Base-by-base conservation (phyloP, 2,113 vertebrate species). In the Smithornis capensis region DNA sequence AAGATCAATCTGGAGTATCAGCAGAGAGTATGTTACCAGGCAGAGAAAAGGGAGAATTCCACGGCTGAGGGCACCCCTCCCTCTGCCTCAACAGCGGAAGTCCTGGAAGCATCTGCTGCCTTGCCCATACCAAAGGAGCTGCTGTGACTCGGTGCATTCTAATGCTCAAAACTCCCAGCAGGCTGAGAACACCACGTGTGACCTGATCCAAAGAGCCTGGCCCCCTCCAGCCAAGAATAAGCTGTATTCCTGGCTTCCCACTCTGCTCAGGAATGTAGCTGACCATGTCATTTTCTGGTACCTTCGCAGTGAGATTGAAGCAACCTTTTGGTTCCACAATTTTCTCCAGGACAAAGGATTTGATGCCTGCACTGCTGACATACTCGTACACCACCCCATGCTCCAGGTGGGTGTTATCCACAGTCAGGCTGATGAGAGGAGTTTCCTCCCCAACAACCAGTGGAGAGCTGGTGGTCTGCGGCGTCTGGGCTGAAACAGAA, bases 321-420 rank as follows among this genome's bases (percentile, higher is more conserved):
- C 98, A 99, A 94, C 99, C 99, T 29, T 98, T 99, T 35, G 99
- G 99, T 93, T 99, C 99, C 95, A 99, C 98, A 33, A 98, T 98
- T 97, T 99, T 99, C 97, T 99, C 99, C 91, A 99, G 97, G 77
- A 99, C 99, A 16, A 99, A 98, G 87, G 98, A 98, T 96, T 98
- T 99, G 96, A 99, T 98, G 18, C 99, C 99, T 0, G 99, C 98
- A 0, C 99, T 99, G 98, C 98, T 99, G 81, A 99, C 97, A 1
- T 99, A 99, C 78, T 99, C 99, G 0, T 99, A 99, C 31, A 99
- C 98, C 24, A 99, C 99, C 0, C 99, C 99, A 0, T 99, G 99
- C 96, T 99, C 99, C 97, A 99, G 95, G 74, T 99, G 98, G 68
- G 98, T 98, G 24, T 99, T 99, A 92, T 99, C 99, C 81, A 99